These are phyloP conservation scores for Leptopilina syphax DNA, from an alignment of 2,888 invertebrate genomes.

Conservation along the genomic window DNA sequence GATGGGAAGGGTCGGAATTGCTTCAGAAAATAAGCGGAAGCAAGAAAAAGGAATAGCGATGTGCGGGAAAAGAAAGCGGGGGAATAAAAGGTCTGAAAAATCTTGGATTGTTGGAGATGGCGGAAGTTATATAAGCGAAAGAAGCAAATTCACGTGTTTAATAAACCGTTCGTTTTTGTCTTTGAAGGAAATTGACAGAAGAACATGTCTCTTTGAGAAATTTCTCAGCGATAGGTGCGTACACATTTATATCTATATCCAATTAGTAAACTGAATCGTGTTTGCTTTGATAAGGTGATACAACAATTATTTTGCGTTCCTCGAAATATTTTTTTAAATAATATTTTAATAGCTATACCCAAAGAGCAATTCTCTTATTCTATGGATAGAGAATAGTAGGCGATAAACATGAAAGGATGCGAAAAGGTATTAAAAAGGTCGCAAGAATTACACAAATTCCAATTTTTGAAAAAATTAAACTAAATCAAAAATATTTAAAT, in stretches of 20 bases:
- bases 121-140: not conserved
- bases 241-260: too few relatives aligned
- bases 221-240: slow-evolving; percentile 16
- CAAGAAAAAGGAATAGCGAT: slow-evolving; percentile 7
- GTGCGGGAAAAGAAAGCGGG: not conserved
- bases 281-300: too few relatives aligned
- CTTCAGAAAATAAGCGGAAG: slow-evolving; percentile 12
- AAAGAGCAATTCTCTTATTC: too few relatives aligned
- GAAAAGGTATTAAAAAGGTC: too few relatives aligned
- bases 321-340: slow-evolving; percentile 11
- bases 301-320: slow-evolving; percentile 13
- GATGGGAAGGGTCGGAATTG: slow-evolving; percentile 21
- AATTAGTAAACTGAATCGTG: too few relatives aligned
- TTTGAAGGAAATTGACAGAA: slow-evolving; percentile 26
- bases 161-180: slow-evolving; percentile 1
- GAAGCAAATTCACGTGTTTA: slow-evolving; percentile 13
- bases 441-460: too few relatives aligned
- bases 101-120: not conserved
- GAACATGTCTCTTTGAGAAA: slow-evolving; percentile 6
- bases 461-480: too few relatives aligned
- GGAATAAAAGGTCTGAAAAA: slow-evolving; percentile 11
- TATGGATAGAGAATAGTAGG: too few relatives aligned
- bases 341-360: not conserved
- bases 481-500: too few relatives aligned
- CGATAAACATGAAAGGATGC: too few relatives aligned